Percentiles rank a stretch among this genome's conserved stretches.
These are phyloP conservation scores for Dolichotis patagonum DNA, from an alignment of 2,113 vertebrate genomes.

Conservation along the genomic window DNA sequence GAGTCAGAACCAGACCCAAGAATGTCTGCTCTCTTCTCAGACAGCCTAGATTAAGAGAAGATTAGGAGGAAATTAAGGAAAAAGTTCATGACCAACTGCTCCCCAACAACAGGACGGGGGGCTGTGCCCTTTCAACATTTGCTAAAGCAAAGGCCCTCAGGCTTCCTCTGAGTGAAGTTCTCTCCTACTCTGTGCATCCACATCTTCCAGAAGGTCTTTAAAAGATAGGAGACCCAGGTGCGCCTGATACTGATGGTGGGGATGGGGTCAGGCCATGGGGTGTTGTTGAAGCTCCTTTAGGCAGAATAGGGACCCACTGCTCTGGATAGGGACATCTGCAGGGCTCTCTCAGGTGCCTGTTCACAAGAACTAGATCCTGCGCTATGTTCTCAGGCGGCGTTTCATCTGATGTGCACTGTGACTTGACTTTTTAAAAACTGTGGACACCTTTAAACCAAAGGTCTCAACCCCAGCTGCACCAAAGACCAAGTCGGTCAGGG, in stretches of 20 bases:
- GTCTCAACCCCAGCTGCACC: neutral
- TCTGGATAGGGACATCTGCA: neutral
- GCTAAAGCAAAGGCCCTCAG: neutral
- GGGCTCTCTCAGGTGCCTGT: neutral
- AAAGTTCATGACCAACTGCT: neutral
- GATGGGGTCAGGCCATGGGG: neutral
- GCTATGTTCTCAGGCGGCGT: fast-evolving
- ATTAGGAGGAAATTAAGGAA: neutral
- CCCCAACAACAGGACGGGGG: too few species aligned
- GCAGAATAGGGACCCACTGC: neutral
- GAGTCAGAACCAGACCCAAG: neutral
- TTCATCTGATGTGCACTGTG: fast-evolving
- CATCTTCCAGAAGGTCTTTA: neutral
- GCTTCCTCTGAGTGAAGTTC: neutral
- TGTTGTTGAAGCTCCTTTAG: neutral
- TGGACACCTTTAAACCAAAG: neutral
- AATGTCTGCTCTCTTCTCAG: neutral
- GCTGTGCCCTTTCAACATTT: neutral
- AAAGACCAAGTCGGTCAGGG: neutral
- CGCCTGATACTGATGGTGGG: neutral
- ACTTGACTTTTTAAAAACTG: neutral
- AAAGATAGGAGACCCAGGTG: neutral
- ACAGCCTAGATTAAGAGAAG: too few species aligned
- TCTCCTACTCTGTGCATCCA: neutral
- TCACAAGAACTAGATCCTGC: neutral